Base-by-base conservation (phyloP, 2,888 invertebrate genomes). In the Lydus trimaculatus region DNA sequence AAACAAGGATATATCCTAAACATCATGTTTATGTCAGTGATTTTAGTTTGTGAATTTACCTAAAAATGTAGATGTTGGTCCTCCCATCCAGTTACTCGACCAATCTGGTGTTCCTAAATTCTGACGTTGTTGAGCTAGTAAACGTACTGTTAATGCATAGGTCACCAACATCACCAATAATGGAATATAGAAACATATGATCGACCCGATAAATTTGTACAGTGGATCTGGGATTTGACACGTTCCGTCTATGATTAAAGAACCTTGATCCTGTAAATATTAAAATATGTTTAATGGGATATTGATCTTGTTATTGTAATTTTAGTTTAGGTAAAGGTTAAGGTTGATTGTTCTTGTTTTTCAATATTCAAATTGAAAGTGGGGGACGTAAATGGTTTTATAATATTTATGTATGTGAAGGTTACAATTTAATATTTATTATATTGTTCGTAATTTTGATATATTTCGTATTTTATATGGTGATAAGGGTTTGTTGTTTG, bases 101-200 rank as follows among this genome's bases (percentile, higher is more conserved):
- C 92, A 92, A 65, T 92, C 92, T 65, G 90, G 82, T 7, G 87
- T 87, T 25, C 90, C 90, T 70, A 91, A 83, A 73, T 93, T 94
- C 82, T 93, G 93, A 76, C 91, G 89, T 85, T 97, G 96, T 70
- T 92, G 87, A 48, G 96, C 95, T 80, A 98, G 87, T 31, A 98
- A 87, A 67, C 93, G 90, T 20, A 98, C 95, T 0, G 98, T 99
- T 76, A 97, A 88, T 6, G 95, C 93, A 82, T 98, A 98, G n/a
- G 97, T 97, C 70, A 96, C 88, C 81, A 97, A 88, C 98, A 98
- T 98, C 75, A 99, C 97, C 58, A 92, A 90, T 74, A 98, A 88
- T 0, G 98, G 98, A 73, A 98, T 96, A 87, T 98, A 97, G 87
- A 98, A 98, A 77, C 97, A 96, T 78, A 97, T 92, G 79, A 97